Evolutionary conservation across 2,888 invertebrate species (phyloP), one percentile per base, ranked within the genome.

Genomic region (Corythucha ciliata): DNA sequence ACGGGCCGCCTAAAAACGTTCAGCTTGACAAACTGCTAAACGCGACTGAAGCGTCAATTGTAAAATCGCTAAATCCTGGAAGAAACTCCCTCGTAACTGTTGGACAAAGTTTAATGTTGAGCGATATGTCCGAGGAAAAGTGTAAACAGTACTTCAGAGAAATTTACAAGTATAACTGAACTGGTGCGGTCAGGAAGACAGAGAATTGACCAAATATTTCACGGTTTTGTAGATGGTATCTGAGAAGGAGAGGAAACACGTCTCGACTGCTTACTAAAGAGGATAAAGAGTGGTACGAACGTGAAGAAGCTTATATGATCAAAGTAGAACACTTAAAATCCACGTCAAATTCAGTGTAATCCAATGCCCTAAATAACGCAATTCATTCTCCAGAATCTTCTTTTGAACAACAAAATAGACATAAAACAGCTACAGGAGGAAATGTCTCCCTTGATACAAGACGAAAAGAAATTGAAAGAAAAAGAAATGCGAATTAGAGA

Each of bases 161-260:
- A 34, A 14, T 50, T 20, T 50, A 50, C 42, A 50, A 50, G 50
- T 50, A 44, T 5, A 39, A 39, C 6, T 39, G 8, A 29, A 10
- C 12, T 29, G 8, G 12, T 29, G 12, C 29, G 10, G 12, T 29
- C 29, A 29, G 12, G 29, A 10, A 10, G n/a, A n/a, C n/a, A 10
- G n/a, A 10, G 29, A 10, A 29, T 29, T 8, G 10, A 29, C 29
- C 29, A 29, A 29, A 29, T 29, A 12, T 8, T 12, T 10, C 8
- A 39, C 4, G n/a, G n/a, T 46, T 44, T 49, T 47, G 7, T 33
- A 60, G 58, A 36, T 60, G 60, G 60, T 60, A 60, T 37, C 49
- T 60, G 52, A 52, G 59, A 42, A 52, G 60, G 24, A 49, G 60
- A 48, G 58, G 59, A 22, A 53, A 51, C 26, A 52, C 53, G 12